Conservation (phyloP, 1,140 invertebrate species). For the Penaeus vannamei region DNA sequence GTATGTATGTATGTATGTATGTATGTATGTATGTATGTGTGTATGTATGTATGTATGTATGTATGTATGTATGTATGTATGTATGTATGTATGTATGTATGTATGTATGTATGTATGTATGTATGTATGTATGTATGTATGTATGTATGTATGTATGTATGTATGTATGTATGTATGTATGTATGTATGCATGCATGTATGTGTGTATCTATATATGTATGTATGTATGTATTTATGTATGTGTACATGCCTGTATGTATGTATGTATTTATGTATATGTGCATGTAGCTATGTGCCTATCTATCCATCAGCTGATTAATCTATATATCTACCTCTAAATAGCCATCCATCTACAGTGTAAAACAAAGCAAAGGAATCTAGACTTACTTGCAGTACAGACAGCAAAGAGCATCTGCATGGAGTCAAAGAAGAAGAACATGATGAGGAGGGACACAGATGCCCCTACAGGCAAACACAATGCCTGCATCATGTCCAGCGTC, state of each 20-base stretch:
- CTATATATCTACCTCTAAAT: background rate
- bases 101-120: no score
- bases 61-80: no score
- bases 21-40: no score
- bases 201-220: slow-evolving; percentile 33
- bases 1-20: no score
- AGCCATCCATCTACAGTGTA: background rate
- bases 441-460: slow-evolving; percentile 95
- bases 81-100: no score
- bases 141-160: background rate
- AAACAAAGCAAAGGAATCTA: background rate
- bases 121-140: no score
- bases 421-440: slow-evolving; percentile 99
- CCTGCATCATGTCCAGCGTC: slow-evolving; percentile 96
- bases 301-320: background rate
- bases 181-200: background rate
- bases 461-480: slow-evolving; percentile 94
- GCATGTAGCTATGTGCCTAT: background rate
- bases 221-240: background rate
- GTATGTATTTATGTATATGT: background rate
- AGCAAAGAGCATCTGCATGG: slow-evolving; percentile 97
- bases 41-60: no score
- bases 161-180: background rate
- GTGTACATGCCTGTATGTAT: background rate
- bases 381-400: slow-evolving; percentile 95